These are phyloP conservation scores for Anastrepha ludens DNA, from an alignment of 1,140 invertebrate genomes.

Conservation along the genomic window DNA sequence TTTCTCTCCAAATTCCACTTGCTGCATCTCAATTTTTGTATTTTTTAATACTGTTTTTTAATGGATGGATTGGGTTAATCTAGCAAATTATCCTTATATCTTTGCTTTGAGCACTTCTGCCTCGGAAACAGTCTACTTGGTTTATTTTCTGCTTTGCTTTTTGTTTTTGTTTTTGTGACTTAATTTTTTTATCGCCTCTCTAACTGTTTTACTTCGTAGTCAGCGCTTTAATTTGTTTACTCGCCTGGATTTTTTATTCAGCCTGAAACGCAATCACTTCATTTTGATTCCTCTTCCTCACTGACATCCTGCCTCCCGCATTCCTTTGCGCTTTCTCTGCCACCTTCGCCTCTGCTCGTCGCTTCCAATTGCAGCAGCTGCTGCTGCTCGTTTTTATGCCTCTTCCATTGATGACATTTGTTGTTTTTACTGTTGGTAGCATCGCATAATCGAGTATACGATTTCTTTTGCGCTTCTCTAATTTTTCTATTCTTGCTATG, in stretches of 20 bases:
- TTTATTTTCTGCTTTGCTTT: background rate
- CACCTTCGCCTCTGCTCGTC: background rate
- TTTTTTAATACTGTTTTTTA: slow-evolving; percentile 10
- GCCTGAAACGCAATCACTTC: background rate
- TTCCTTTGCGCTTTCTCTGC: background rate
- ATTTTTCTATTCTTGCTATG: background rate
- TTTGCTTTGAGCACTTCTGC: background rate
- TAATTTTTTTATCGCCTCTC: background rate
- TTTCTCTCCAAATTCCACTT: background rate
- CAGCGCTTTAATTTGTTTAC: slow-evolving; percentile 28
- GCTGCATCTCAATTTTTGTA: background rate
- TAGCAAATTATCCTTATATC: slow-evolving; percentile 28
- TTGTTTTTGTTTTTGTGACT: background rate
- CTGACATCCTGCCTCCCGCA: background rate
- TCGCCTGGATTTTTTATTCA: background rate
- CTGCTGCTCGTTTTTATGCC: background rate
- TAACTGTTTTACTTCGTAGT: background rate
- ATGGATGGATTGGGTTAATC: slow-evolving; percentile 51
- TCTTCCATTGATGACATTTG: background rate
- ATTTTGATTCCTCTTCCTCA: background rate
- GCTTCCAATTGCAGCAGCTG: background rate
- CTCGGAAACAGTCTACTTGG: background rate
- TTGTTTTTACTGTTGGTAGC: background rate
- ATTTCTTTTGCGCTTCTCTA: slow-evolving; percentile 18
- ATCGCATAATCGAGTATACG: slow-evolving; percentile 33